phyloP scores from a whole-genome alignment of 1,140 invertebrate species.

The Plodia interpunctella region DNA sequence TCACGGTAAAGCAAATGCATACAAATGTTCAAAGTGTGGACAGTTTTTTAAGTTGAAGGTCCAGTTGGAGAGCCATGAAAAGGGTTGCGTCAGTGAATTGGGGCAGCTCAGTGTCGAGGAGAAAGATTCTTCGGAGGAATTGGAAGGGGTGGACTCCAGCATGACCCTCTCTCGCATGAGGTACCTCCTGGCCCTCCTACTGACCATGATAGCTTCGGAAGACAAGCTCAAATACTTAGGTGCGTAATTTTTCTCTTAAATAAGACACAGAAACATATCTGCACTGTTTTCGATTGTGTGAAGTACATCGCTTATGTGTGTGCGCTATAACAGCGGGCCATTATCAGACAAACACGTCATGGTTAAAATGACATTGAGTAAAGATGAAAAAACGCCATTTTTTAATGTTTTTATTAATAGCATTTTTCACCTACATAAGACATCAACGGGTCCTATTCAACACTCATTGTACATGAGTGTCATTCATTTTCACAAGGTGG shows the following conservation, averaged over 20 bases:
- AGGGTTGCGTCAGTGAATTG: slow-evolving; percentile 64
- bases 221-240: slow-evolving; percentile 86
- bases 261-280: slow-evolving; percentile 31
- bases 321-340: slow-evolving; percentile 57
- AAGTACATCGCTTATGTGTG: slow-evolving; percentile 66
- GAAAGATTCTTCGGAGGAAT: slow-evolving; percentile 49
- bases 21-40: slow-evolving; percentile 83
- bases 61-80: slow-evolving; percentile 81
- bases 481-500: slow-evolving; percentile 33
- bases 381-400: neutral
- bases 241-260: slow-evolving; percentile 70
- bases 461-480: slow-evolving; percentile 19
- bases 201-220: slow-evolving; percentile 89
- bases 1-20: slow-evolving; percentile 85
- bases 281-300: slow-evolving; percentile 62
- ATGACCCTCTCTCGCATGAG: slow-evolving; percentile 87
- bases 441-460: slow-evolving; percentile 46
- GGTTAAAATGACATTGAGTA: neutral
- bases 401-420: slow-evolving; percentile 7
- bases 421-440: slow-evolving; percentile 37
- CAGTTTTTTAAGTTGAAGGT: slow-evolving; percentile 87
- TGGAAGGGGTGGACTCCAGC: slow-evolving; percentile 57
- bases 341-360: slow-evolving; percentile 22
- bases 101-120: slow-evolving; percentile 27
- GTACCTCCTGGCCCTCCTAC: slow-evolving; percentile 84